phyloP scores from a whole-genome alignment of 1,140 invertebrate species.

The Rhyacophila brunnea region DNA sequence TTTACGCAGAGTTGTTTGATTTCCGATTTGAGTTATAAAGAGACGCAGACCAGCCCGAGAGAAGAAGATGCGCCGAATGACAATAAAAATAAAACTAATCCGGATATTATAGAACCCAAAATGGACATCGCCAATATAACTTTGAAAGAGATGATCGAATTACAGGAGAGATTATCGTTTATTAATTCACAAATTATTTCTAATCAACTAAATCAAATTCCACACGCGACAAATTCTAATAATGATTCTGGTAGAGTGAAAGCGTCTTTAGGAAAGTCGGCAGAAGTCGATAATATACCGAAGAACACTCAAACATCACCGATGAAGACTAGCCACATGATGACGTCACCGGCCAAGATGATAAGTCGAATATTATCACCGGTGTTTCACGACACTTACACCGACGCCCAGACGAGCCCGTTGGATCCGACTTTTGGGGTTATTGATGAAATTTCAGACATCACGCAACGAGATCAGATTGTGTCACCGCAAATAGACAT shows the following conservation, averaged over 20 bases:
- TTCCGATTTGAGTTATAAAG: constrained; percentile 13
- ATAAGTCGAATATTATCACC: constrained; percentile 50
- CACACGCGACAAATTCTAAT: not conserved
- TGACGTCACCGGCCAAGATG: constrained; percentile 49
- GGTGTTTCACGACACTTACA: constrained; percentile 37
- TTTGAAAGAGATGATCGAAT: constrained; percentile 11
- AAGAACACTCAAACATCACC: constrained; percentile 53
- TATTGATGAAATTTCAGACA: constrained; percentile 23
- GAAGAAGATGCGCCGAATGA: not conserved
- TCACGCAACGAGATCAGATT: constrained; percentile 29
- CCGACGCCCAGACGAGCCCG: constrained; percentile 48
- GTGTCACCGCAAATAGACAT: constrained; percentile 14
- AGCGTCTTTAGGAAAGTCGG: not conserved
- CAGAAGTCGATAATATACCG: constrained; percentile 21
- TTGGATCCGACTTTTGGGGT: constrained; percentile 27
- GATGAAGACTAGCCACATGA: constrained; percentile 38
- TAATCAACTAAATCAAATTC: constrained; percentile 3
- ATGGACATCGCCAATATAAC: constrained; percentile 15
- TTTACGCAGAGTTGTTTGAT: constrained; percentile 42
- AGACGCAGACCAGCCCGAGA: constrained; percentile 27
- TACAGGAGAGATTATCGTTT: constrained; percentile 15
- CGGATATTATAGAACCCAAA: constrained; percentile 7
- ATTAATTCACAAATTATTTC: constrained; percentile 10
- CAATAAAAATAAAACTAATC: not conserved
- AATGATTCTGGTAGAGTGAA: not conserved